Evolutionary conservation across 2,888 invertebrate species (phyloP), one percentile per base, ranked within the genome.

Genomic region (Microplitis manilae): DNA sequence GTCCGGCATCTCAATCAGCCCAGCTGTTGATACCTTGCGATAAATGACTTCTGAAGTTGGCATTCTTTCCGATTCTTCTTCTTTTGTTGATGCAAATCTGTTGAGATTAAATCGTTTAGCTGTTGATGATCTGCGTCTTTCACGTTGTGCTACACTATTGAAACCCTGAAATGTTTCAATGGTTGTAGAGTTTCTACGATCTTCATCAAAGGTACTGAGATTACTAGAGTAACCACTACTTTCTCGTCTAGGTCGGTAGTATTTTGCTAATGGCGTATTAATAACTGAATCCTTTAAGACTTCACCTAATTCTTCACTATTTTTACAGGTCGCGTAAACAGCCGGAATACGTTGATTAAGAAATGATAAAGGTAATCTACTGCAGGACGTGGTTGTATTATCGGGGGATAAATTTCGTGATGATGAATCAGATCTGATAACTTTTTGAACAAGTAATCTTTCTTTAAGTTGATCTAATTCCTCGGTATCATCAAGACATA

Each of bases 171-270:
- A 60, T 6, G 71, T 70, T 81, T 83, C 30, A 77, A 39, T 77
- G 7, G 9, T 84, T 82, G 70, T 81, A 82, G 86, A 83, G 17
- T 81, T 83, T 61, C 86, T 83, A 30, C 86, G 79, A 50, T 88
- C 88, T 68, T 88, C 88, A 82, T 88, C 88, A 76, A 88, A 87
- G 2, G 88, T 88, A 2, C 86, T 85, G 38, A 87, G 77, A 20
- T 83, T 87, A 75, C 87, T 88, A 20, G 83, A 86, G 80, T 88
- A 87, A 1, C 88, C 88, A 75, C 88, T 87, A 75, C 88, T 88
- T 78, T 87, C 87, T 38, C 88, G 84, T 61, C 88, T 81, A 0
- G 87, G 83, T 64, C 83, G 68, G 17, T 60, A 59, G 40, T 77
- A 67, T 20, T 70, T 69, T 5, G 60, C 65, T 79, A 20, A 80